Evolutionary conservation across 2,113 vertebrate species (phyloP).

Genomic region (Lagopus leucura): DNA sequence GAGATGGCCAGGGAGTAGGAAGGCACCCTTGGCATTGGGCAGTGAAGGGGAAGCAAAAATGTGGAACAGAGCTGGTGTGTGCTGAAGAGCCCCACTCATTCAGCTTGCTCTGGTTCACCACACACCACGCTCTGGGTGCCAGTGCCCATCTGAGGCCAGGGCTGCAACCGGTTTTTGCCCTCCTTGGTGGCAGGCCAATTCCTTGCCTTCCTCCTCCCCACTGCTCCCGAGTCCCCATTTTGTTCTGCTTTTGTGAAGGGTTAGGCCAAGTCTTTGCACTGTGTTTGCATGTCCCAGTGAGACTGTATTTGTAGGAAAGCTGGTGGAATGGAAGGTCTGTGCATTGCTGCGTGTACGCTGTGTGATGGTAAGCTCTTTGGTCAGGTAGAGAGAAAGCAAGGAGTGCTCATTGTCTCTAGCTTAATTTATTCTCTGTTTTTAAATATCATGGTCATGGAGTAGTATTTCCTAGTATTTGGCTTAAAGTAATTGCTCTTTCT

Average conservation of each 20-base stretch:
- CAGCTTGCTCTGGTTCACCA: background rate
- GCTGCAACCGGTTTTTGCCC: background rate
- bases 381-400: background rate
- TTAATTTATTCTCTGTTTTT: background rate
- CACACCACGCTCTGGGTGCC: background rate
- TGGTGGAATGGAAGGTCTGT: background rate
- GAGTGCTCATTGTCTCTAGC: background rate
- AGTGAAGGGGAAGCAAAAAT: background rate
- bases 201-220: background rate
- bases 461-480: background rate
- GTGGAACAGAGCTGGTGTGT: background rate
- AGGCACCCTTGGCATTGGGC: background rate
- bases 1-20: background rate
- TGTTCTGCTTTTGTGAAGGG: background rate
- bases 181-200: background rate
- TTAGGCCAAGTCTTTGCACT: background rate
- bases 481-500: background rate
- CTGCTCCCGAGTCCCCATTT: conserved; percentile 6
- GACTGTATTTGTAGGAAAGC: background rate
- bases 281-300: background rate
- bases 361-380: fast-evolving
- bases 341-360: background rate
- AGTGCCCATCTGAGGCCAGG: background rate
- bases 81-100: background rate
- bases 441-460: background rate